Percentiles rank a stretch among this genome's conserved stretches.
These are phyloP conservation scores for Sylvicola cinctus DNA, from an alignment of 2,888 invertebrate genomes.

Conservation along the genomic window DNA sequence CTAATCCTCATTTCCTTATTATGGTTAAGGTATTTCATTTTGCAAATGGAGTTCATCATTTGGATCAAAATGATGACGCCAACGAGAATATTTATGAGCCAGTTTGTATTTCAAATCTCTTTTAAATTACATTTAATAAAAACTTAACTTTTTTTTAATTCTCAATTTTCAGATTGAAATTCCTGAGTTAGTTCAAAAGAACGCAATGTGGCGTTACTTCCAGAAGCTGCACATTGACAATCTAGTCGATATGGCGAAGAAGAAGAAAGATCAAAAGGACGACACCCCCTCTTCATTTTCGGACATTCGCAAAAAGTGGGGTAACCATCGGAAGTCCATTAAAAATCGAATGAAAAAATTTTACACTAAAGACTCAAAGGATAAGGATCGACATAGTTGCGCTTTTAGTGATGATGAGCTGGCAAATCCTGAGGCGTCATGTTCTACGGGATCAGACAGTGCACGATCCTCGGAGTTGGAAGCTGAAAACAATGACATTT, in stretches of 20 bases:
- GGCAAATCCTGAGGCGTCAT: slow-evolving; percentile 8
- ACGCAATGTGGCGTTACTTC: slow-evolving; percentile 14
- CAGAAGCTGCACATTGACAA: slow-evolving; percentile 14
- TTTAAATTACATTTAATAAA: not conserved
- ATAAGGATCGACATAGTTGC: not conserved
- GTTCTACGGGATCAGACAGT: slow-evolving; percentile 7
- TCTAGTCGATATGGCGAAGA: slow-evolving; percentile 12
- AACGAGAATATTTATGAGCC: slow-evolving; percentile 18
- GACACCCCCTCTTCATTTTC: slow-evolving; percentile 13
- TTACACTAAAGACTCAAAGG: slow-evolving; percentile 8
- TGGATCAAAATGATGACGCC: slow-evolving; percentile 9
- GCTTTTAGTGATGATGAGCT: slow-evolving; percentile 9
- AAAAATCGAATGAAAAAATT: slow-evolving; percentile 14
- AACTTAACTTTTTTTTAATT: slow-evolving; percentile 4
- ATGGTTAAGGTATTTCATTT: slow-evolving; percentile 1
- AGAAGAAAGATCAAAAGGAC: slow-evolving; percentile 8
- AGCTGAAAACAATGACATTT: not conserved
- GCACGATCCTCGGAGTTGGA: slow-evolving; percentile 6
- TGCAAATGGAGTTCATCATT: slow-evolving; percentile 1
- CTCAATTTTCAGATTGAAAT: slow-evolving; percentile 15
- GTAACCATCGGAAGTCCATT: slow-evolving; percentile 15
- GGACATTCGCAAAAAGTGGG: slow-evolving; percentile 13
- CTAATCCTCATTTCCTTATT: not conserved
- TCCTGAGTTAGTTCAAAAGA: slow-evolving; percentile 8
- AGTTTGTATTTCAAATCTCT: slow-evolving; percentile 8